Base-by-base conservation (phyloP, 2,113 vertebrate genomes). In the Semicossyphus pulcher region DNA sequence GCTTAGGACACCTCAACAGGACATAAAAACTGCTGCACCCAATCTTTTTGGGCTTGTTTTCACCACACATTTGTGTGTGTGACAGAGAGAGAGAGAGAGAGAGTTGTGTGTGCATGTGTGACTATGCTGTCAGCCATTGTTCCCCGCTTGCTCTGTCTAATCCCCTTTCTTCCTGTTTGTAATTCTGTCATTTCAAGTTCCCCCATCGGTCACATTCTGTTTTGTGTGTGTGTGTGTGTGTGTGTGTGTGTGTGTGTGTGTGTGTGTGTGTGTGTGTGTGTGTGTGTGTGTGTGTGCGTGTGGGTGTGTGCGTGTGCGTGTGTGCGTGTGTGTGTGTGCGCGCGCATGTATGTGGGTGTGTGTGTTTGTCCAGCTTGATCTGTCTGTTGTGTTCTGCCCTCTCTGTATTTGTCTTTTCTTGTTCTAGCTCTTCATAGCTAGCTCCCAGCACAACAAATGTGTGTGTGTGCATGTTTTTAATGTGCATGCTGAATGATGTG, bases 91-190 rank as follows among this genome's bases (percentile, higher is more conserved):
- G n/a, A 51, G 70, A 49, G 34, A 48, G 28, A 29, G 41, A 36
- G 56, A 31, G 32, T 49, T 29, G 37, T 36, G 20, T 60, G 47
- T 41, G 29, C 41, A 16, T 48, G 41, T 20, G 20, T 47, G 54
- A 32, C 41, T 32, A 7, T 44, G 23, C 39, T 56, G 48, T 76
- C 39, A 51, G 36, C 60, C 71, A 86, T 87, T 90, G 88, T 90
- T 61, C 73, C 54, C 45, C 10, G 58, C 53, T 80, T 58, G 29
- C 37, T 53, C 59, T 61, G 39, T 76, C 59, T 92, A 90, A 92
- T 93, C 89, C 89, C 49, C 65, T 71, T 73, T 82, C 76, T 87
- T 90, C 87, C 83, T 80, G 72, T 78, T 71, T 72, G 78, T 86
- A 83, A 83, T 57, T 79, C 70, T 60, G 62, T 74, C 61, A 44